Percentiles rank a stretch among this genome's conserved stretches.
phyloP scores from a whole-genome alignment of 1,140 invertebrate genomes.

The Bombus pascuorum region DNA sequence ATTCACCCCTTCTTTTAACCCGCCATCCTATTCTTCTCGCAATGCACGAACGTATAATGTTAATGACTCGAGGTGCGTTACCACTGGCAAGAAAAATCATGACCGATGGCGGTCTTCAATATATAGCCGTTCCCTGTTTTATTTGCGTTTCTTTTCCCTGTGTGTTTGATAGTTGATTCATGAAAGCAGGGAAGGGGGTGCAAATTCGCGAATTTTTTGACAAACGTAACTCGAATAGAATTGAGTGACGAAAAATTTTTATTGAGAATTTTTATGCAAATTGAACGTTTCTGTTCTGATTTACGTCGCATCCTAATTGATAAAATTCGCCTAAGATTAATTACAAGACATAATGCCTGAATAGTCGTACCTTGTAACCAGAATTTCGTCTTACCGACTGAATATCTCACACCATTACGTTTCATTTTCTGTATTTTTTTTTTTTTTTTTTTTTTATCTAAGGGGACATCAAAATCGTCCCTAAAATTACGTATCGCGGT shows the following conservation, averaged over 20 bases:
- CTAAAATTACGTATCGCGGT: constrained; percentile 20
- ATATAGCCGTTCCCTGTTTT: background rate
- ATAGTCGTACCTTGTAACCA: no score
- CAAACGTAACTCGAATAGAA: background rate
- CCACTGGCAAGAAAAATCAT: constrained; percentile 47
- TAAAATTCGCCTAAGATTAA: background rate
- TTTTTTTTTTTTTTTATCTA: no score
- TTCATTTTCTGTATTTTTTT: background rate
- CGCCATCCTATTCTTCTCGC: constrained; percentile 47
- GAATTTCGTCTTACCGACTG: background rate
- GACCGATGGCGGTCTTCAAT: constrained; percentile 28
- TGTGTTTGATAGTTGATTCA: background rate
- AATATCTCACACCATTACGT: background rate
- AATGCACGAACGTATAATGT: constrained; percentile 33
- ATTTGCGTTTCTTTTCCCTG: constrained; percentile 12
- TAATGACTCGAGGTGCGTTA: constrained; percentile 45
- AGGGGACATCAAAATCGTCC: background rate
- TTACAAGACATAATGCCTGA: background rate
- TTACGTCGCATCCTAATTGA: background rate
- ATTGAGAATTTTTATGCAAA: background rate
- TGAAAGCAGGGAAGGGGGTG: background rate
- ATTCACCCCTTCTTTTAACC: constrained; percentile 42
- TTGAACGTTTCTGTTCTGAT: background rate
- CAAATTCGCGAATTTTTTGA: background rate
- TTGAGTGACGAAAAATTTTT: no score